Evolutionary conservation across 2,888 invertebrate species (phyloP), one percentile per base, ranked within the genome.

Genomic region (Caenorhabditis uteleia): DNA sequence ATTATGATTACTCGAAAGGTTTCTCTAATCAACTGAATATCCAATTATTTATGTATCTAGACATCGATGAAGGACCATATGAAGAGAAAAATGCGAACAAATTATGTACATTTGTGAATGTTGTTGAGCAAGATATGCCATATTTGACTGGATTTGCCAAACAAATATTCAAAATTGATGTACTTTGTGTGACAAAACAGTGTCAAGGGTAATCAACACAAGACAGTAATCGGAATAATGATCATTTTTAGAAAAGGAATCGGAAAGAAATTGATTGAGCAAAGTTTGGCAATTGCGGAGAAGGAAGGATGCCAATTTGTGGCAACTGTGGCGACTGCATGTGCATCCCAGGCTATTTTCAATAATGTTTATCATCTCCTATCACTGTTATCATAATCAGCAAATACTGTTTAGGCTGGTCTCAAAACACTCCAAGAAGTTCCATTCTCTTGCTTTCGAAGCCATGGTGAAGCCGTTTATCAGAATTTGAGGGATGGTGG

Each of bases 371-470:
- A 39, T 10, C 16, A 7, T 8, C 6, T 8, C 6, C n/a, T 39
- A 39, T 18, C 20, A 20, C 8, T 39, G 16, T 10, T 10, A 39
- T 39, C 16, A 8, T 10, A 29, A 7, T n/a, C n/a, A n/a, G n/a
- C n/a, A n/a, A n/a, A n/a, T n/a, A n/a, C n/a, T 14, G 49, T 64
- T 29, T 42, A 70, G 68, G 18, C 42, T 10, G 73, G 73, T 1
- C 59, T 73, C 6, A 10, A 48, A 38, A 57, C 58, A 6, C 48
- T 73, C 14, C 66, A 60, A 10, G 73, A 73, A 33, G 38, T 73
- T 36, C 73, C 73, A 6, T 73, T 73, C 33, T 66, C 59, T 3
- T 73, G 73, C 33, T 73, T 70, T 46, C 61, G 73, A n/a, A 56
- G 54, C 47, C n/a, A 65, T 14, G 64, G 59, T 1, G 51, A 55